phyloP scores from a whole-genome alignment of 2,113 vertebrate species.

The Saguinus midas region DNA sequence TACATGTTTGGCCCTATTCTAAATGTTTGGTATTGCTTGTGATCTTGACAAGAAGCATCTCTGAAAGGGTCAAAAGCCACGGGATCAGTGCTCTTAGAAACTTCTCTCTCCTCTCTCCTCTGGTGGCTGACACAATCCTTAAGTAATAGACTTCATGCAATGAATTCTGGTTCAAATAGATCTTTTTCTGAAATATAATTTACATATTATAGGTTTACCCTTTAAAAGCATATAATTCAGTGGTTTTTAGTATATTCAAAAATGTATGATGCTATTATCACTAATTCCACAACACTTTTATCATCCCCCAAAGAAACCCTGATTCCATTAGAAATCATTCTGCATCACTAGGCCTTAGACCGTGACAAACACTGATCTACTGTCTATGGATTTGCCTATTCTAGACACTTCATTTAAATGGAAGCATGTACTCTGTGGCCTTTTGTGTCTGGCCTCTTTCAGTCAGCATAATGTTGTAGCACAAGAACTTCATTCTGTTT shows the following conservation, averaged over 20 bases:
- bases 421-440: not conserved
- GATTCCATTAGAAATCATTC: not conserved
- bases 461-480: not conserved
- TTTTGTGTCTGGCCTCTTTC: not conserved
- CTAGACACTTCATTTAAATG: not conserved
- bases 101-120: not conserved
- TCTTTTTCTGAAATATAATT: not conserved
- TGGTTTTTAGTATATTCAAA: not conserved
- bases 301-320: not conserved
- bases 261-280: not conserved
- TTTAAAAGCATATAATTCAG: not conserved
- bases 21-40: not conserved
- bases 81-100: not conserved
- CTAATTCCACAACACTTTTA: not conserved
- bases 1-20: not conserved
- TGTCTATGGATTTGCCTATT: not conserved
- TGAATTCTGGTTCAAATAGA: not conserved
- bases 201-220: not conserved
- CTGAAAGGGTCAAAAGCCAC: not conserved
- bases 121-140: not conserved
- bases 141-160: not conserved
- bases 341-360: not conserved
- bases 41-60: not conserved
- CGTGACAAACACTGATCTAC: not conserved
- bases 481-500: not conserved